A percentile compares a stretch with the other conserved stretches of the same genome.
These are phyloP conservation scores for Rhabditoides inermis DNA, from an alignment of 2,888 invertebrate genomes.

Conservation along the genomic window DNA sequence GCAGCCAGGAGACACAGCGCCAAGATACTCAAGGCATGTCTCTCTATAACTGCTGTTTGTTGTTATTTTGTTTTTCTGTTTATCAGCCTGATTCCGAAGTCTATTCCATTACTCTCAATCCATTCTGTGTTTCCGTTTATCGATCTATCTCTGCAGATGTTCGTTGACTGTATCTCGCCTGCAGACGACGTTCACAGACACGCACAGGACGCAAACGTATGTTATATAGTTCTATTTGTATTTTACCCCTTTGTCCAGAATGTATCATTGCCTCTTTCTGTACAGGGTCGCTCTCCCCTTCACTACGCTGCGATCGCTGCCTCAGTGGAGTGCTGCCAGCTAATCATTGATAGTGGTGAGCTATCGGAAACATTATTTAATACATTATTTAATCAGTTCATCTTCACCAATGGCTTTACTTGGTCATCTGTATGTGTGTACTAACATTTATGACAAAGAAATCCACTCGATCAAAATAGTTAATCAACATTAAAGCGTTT, in stretches of 20 bases:
- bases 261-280: too few relatives aligned
- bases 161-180: conserved; percentile 11
- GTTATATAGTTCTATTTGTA: too few relatives aligned
- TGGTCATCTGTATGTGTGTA: too few relatives aligned
- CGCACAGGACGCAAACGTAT: too few relatives aligned
- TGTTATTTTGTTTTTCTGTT: not conserved
- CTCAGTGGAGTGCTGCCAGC: conserved; percentile 11
- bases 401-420: too few relatives aligned
- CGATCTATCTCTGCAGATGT: conserved; percentile 13
- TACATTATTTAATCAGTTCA: too few relatives aligned
- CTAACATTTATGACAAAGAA: too few relatives aligned
- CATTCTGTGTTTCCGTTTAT: not conserved
- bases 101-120: not conserved
- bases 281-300: conserved; percentile 32
- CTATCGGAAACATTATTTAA: too few relatives aligned
- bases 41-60: not conserved
- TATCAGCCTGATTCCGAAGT: not conserved
- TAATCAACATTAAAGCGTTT: too few relatives aligned
- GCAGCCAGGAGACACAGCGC: conserved; percentile 31
- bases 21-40: conserved; percentile 31
- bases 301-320: conserved; percentile 39
- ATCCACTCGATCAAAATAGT: too few relatives aligned
- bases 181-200: conserved; percentile 13
- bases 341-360: conserved; percentile 6
- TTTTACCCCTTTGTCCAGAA: too few relatives aligned